Conservation (phyloP, 1,140 invertebrate species). For the Hyles vespertilio region DNA sequence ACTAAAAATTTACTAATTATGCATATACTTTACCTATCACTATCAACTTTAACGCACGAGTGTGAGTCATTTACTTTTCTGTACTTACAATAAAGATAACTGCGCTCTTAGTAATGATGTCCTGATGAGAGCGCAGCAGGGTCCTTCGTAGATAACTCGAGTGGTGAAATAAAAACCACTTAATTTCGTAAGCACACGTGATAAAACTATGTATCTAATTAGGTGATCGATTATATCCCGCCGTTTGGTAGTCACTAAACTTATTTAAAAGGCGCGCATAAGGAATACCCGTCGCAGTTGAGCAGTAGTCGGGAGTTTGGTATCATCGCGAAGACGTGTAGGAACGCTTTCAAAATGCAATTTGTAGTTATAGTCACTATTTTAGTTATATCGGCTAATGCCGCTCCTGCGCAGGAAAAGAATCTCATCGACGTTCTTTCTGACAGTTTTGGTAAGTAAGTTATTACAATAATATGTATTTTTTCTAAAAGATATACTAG, state of each 20-base stretch:
- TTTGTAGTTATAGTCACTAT: too few species aligned
- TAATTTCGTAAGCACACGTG: constrained; percentile 34
- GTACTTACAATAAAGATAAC: neutral
- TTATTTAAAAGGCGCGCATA: constrained; percentile 25
- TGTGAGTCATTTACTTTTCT: constrained; percentile 5
- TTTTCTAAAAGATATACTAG: too few species aligned
- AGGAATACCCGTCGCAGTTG: constrained; percentile 9
- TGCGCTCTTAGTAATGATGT: constrained; percentile 6
- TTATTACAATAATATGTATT: too few species aligned
- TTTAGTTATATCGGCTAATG: neutral
- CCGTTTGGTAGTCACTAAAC: constrained; percentile 15
- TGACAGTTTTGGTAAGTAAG: too few species aligned
- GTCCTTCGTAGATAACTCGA: constrained; percentile 31
- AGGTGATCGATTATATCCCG: constrained; percentile 46
- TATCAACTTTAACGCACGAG: too few species aligned
- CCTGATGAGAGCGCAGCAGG: constrained; percentile 29
- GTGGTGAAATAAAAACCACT: constrained; percentile 35
- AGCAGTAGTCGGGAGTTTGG: neutral
- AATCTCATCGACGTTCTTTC: too few species aligned
- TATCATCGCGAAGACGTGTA: too few species aligned
- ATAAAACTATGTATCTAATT: constrained; percentile 48
- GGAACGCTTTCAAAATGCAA: too few species aligned
- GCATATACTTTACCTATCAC: too few species aligned
- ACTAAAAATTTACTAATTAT: too few species aligned
- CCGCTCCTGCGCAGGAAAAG: neutral